Conservation (phyloP, 1,140 invertebrate genomes). For the Drosophila carrolli region DNA sequence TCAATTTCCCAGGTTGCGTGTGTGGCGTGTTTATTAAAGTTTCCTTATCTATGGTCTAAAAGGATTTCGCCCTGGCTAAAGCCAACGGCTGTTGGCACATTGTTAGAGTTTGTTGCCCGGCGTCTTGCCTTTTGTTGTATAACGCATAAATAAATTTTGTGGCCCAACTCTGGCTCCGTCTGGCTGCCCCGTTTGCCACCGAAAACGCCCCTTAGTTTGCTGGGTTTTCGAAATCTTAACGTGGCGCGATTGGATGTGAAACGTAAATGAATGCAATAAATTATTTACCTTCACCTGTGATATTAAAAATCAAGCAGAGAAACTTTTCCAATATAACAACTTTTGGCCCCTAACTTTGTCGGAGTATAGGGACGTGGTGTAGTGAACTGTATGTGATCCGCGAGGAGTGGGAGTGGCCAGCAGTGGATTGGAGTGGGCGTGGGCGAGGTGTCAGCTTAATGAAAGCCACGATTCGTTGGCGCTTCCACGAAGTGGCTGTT, state of each 20-base stretch:
- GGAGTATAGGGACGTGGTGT: slow-evolving; percentile 12
- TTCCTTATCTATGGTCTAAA: slow-evolving; percentile 77
- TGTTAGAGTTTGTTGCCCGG: slow-evolving; percentile 54
- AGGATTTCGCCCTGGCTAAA: slow-evolving; percentile 67
- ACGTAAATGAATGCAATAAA: slow-evolving; percentile 84
- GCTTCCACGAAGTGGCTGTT: slow-evolving; percentile 47
- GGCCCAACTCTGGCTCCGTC: slow-evolving; percentile 4
- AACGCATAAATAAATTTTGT: slow-evolving; percentile 76
- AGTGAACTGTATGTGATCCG: slow-evolving; percentile 17
- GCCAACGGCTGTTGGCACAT: slow-evolving; percentile 71
- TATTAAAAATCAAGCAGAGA: slow-evolving; percentile 83
- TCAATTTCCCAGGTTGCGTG: slow-evolving; percentile 79
- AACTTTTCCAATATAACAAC: slow-evolving; percentile 84
- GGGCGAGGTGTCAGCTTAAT: slow-evolving; percentile 63
- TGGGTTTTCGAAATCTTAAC: slow-evolving; percentile 58
- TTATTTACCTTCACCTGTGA: slow-evolving; percentile 84
- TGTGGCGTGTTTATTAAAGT: slow-evolving; percentile 82
- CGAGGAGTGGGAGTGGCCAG: slow-evolving; percentile 17
- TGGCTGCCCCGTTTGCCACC: background rate
- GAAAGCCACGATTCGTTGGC: slow-evolving; percentile 62
- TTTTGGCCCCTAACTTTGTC: slow-evolving; percentile 64
- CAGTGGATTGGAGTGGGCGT: slow-evolving; percentile 11
- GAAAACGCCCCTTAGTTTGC: slow-evolving; percentile 1
- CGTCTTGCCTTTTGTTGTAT: slow-evolving; percentile 62
- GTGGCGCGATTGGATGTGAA: slow-evolving; percentile 82